Evolutionary conservation across 2,888 invertebrate genomes (phyloP), one percentile per base, ranked within the genome.

Genomic region (Drosophila nigricruria): DNA sequence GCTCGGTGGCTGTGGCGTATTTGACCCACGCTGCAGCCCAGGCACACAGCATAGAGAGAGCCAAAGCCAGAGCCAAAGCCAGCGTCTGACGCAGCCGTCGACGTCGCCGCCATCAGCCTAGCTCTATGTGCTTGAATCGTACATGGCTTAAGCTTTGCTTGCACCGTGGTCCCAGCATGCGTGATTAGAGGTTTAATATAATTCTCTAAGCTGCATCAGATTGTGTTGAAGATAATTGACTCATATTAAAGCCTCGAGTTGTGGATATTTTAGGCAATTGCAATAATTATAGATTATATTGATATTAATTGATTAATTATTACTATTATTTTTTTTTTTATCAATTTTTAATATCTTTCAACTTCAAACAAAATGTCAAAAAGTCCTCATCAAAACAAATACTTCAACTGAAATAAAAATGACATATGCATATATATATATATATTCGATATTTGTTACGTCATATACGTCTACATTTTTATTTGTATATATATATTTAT

Each of bases 81-180:
- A 66, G 79, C 65, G 84, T 63, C 62, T 59, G 67, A 74, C 63
- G 71, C 62, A 69, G 54, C 42, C 60, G 70, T 65, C 50, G 77
- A 66, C 80, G 61, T 64, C 63, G 63, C 30, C 66, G 77, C 66
- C 66, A 54, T 59, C 73, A 76, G 77, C 83, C 77, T 70, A 82
- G 61, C 73, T 75, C 50, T 74, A 73, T 80, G 67, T 73, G 65
- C 50, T 64, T 69, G 52, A 61, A 73, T 60, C 63, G 57, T 81
- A 81, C 69, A 87, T 81, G 70, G 68, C 89, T 89, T 89, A 89
- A 87, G 83, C 84, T 83, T 74, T 60, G 58, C 63, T 81, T 57
- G 68, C 64, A 83, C 89, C 54, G 81, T 89, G 89, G 83, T 54
- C 6, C 3, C 1, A 10, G 10, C 8, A 12, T 18, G 8, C 1